Percentiles rank a stretch among this genome's conserved stretches.
These are phyloP conservation scores for Pomacea canaliculata DNA, from an alignment of 2,888 invertebrate genomes.

Conservation along the genomic window DNA sequence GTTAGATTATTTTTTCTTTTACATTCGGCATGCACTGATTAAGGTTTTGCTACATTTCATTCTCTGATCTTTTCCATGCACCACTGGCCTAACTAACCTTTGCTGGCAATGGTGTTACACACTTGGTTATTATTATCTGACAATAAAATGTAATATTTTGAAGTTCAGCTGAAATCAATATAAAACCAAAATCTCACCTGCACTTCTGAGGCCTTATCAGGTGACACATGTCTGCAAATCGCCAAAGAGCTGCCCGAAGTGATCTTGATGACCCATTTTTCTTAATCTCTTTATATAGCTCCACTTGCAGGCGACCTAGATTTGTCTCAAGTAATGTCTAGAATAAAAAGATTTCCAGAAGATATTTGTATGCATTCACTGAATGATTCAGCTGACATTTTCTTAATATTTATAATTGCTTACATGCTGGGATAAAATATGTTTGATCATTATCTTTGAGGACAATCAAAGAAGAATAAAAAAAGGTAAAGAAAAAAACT, in stretches of 20 bases:
- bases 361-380: neutral
- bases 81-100: too few species aligned
- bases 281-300: conserved; percentile 86
- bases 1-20: too few species aligned
- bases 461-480: too few species aligned
- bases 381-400: neutral
- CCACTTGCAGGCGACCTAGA: conserved; percentile 82
- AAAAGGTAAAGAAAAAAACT: neutral
- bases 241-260: conserved; percentile 81
- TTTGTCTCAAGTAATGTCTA: conserved; percentile 76
- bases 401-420: neutral
- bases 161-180: too few species aligned
- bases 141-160: too few species aligned
- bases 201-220: conserved; percentile 82
- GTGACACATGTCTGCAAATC: conserved; percentile 83
- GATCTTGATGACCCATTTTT: conserved; percentile 81
- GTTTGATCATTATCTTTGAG: too few species aligned
- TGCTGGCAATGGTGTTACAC: too few species aligned
- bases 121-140: too few species aligned
- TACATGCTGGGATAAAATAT: too few species aligned
- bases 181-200: conserved; percentile 63
- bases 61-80: too few species aligned
- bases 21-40: too few species aligned
- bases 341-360: conserved; percentile 7
- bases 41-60: too few species aligned